Conservation (phyloP, 1,140 invertebrate genomes). For the Bombus breviceps region DNA sequence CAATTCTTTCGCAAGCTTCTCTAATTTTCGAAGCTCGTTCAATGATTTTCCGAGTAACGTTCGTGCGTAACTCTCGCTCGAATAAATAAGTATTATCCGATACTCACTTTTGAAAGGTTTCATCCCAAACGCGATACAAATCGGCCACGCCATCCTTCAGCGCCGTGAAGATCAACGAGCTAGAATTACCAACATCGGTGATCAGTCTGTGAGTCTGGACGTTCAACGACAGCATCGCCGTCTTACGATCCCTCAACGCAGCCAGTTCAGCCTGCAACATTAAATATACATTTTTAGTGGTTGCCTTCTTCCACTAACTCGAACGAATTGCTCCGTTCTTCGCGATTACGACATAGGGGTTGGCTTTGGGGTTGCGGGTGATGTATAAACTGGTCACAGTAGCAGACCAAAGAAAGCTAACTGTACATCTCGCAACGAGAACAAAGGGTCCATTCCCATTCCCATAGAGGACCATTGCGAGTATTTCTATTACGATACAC, state of each 20-base stretch:
- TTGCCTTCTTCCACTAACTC: slow-evolving; percentile 67
- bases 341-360: slow-evolving; percentile 16
- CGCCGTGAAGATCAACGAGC: slow-evolving; percentile 78
- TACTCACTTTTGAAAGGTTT: slow-evolving; percentile 88
- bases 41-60: no score
- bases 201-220: slow-evolving; percentile 89
- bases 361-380: slow-evolving; percentile 43
- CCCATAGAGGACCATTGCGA: not conserved
- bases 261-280: slow-evolving; percentile 85
- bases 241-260: slow-evolving; percentile 88
- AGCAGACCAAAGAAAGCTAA: slow-evolving; percentile 29
- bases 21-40: not conserved
- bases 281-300: slow-evolving; percentile 78
- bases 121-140: slow-evolving; percentile 90
- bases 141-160: slow-evolving; percentile 89
- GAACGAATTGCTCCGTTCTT: slow-evolving; percentile 66
- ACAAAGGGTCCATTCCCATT: slow-evolving; percentile 27
- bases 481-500: no score
- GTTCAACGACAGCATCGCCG: slow-evolving; percentile 88
- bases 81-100: no score
- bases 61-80: no score
- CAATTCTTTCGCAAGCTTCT: not conserved
- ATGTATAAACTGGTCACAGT: slow-evolving; percentile 64
- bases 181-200: slow-evolving; percentile 82
- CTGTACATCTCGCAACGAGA: slow-evolving; percentile 20